Percentiles rank a stretch among this genome's conserved stretches.
Evolutionary conservation across 2,888 invertebrate genomes (phyloP).

Genomic region (Melangyna quadrimaculata): DNA sequence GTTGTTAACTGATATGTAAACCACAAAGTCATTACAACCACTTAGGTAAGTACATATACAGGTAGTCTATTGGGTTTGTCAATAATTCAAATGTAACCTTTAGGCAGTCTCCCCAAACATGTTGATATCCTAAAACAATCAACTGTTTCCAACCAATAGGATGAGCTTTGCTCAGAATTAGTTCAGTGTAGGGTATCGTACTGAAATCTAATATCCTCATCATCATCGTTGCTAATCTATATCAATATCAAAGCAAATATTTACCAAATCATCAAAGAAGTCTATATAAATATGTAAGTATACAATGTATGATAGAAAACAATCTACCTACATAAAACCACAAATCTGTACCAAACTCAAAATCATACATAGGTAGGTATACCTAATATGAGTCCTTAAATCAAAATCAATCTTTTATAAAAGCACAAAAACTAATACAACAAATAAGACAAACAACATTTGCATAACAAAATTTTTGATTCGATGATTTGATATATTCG

Average conservation of each 20-base stretch:
- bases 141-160: background rate
- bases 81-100: background rate
- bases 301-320: too few relatives aligned
- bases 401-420: background rate
- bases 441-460: slow-evolving; percentile 2
- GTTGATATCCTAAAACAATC: background rate
- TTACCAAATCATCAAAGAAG: slow-evolving; percentile 34
- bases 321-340: background rate
- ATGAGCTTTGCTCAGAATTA: too few relatives aligned
- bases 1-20: background rate
- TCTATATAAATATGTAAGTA: slow-evolving; percentile 24
- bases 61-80: background rate
- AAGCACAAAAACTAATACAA: background rate
- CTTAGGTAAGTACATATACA: background rate
- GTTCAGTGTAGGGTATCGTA: too few relatives aligned
- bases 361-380: too few relatives aligned
- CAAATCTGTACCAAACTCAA: background rate
- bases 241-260: slow-evolving; percentile 56
- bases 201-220: background rate
- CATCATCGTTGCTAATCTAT: slow-evolving; percentile 35
- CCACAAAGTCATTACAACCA: background rate
- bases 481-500: slow-evolving; percentile 43
- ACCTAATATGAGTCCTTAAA: background rate
- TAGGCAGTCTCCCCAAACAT: background rate
- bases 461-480: slow-evolving; percentile 35